phyloP scores from a whole-genome alignment of 2,797 vertebrate genomes.

The Myiotriccus ornatus region DNA sequence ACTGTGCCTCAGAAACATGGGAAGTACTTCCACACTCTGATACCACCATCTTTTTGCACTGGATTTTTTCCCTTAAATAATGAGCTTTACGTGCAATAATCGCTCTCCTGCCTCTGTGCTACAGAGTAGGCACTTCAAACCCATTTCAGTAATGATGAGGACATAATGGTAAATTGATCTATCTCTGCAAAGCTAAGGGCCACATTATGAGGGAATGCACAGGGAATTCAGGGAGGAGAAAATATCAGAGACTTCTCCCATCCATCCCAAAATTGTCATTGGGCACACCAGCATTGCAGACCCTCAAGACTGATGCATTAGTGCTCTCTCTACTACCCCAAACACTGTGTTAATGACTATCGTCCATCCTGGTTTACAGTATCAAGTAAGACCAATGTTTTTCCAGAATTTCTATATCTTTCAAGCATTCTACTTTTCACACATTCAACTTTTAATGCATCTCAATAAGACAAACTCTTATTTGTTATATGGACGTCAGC shows the following conservation, averaged over 20 bases:
- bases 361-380: neutral
- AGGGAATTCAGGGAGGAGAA: neutral
- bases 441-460: neutral
- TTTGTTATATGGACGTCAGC: neutral
- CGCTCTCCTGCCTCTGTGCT: neutral
- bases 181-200: neutral
- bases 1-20: slow-evolving; percentile 16
- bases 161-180: neutral
- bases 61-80: neutral
- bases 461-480: neutral
- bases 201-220: neutral
- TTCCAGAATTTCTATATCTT: neutral
- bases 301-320: neutral
- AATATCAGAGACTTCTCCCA: neutral
- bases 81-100: neutral
- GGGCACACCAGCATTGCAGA: neutral
- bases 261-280: neutral
- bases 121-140: neutral
- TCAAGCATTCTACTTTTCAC: neutral
- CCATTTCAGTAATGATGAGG: neutral
- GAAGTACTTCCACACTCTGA: slow-evolving; percentile 30
- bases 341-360: neutral
- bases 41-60: neutral
- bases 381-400: neutral
- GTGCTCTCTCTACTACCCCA: neutral